These are phyloP conservation scores for Antechinus flavipes DNA, from an alignment of 2,113 vertebrate genomes.

Conservation along the genomic window DNA sequence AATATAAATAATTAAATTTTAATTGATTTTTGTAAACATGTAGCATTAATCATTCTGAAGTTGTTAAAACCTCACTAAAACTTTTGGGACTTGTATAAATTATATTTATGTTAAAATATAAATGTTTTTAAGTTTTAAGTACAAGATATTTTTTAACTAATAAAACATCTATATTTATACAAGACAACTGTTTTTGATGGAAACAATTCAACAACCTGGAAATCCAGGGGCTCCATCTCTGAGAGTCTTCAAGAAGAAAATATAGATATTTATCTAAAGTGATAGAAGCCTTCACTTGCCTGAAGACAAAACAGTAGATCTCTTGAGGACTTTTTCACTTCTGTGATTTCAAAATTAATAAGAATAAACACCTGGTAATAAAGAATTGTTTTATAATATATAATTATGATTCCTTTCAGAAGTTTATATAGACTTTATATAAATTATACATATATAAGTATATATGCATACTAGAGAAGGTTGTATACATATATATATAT, in stretches of 20 bases:
- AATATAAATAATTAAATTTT: background rate
- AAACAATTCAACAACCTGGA: background rate
- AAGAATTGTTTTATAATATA: background rate
- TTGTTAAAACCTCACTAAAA: background rate
- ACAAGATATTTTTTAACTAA: background rate
- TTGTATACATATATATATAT: no score
- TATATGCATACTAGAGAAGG: no score
- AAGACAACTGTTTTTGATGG: background rate
- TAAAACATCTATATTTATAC: background rate
- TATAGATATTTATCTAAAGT: background rate
- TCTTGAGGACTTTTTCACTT: background rate
- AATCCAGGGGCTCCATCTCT: background rate
- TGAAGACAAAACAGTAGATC: background rate
- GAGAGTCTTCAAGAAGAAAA: background rate
- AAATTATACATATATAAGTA: background rate
- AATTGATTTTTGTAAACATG: background rate
- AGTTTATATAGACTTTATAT: background rate
- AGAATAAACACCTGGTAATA: background rate
- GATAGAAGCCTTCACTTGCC: background rate
- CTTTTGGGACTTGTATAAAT: background rate
- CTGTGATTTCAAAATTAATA: background rate
- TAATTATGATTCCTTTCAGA: background rate
- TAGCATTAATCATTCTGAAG: background rate
- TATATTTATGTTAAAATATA: background rate
- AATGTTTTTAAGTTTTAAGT: background rate